Conservation (phyloP, 2,797 vertebrate species). For the Rhodeus uyekii region DNA sequence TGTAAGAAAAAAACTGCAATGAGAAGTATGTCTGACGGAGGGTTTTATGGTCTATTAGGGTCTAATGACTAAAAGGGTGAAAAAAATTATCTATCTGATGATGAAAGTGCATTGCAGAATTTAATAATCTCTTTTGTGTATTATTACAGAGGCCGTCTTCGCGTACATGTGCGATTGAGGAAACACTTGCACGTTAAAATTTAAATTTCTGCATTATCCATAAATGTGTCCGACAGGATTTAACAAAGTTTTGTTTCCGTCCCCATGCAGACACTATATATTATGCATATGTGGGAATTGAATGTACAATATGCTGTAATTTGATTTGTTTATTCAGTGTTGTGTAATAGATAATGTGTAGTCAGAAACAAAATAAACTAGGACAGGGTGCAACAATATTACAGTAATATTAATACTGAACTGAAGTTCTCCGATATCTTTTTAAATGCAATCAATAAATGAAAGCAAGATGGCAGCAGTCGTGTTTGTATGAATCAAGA, state of each 20-base stretch:
- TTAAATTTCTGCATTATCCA: too few relatives aligned
- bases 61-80: too few relatives aligned
- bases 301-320: not conserved
- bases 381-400: not conserved
- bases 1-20: not conserved
- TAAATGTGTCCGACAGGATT: too few relatives aligned
- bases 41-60: not conserved
- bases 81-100: not conserved
- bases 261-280: not conserved
- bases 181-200: not conserved
- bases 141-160: not conserved
- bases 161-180: not conserved
- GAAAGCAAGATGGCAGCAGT: not conserved
- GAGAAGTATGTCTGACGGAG: not conserved
- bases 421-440: not conserved
- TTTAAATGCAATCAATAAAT: not conserved
- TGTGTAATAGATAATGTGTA: not conserved
- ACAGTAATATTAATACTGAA: not conserved
- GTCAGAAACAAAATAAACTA: not conserved
- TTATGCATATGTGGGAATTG: not conserved
- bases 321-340: not conserved
- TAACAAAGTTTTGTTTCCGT: too few relatives aligned
- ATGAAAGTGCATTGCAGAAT: not conserved
- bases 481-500: not conserved
- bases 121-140: not conserved